Conservation (phyloP, 2,797 vertebrate species). For the Myiothlypis coronata region DNA sequence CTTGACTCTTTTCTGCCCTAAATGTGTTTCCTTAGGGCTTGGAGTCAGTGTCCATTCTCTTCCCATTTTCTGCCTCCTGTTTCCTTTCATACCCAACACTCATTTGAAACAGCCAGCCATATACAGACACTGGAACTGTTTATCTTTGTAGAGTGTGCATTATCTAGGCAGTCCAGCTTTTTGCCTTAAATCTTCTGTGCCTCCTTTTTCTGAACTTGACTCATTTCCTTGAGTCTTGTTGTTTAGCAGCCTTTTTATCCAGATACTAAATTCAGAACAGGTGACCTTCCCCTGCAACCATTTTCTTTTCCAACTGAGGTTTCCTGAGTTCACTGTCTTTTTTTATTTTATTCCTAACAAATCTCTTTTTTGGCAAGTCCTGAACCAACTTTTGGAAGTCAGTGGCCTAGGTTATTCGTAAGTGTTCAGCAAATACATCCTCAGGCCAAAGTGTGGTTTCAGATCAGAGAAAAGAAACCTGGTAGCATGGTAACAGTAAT, state of each 20-base stretch:
- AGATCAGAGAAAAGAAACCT: background rate
- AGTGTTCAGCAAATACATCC: background rate
- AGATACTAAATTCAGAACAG: background rate
- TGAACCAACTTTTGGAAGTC: background rate
- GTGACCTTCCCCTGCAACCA: background rate
- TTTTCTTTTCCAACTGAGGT: background rate
- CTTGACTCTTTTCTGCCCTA: background rate
- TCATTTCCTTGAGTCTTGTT: background rate
- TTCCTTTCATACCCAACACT: conserved; percentile 27
- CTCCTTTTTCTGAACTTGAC: background rate
- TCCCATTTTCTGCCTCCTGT: conserved; percentile 5
- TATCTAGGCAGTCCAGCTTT: conserved; percentile 26
- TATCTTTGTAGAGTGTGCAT: conserved; percentile 37
- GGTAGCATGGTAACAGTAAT: background rate
- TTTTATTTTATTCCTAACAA: background rate
- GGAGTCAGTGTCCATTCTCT: background rate
- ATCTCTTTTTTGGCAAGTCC: background rate
- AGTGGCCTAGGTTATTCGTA: background rate
- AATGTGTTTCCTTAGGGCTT: background rate
- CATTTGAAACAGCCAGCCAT: background rate
- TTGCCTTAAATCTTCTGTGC: background rate
- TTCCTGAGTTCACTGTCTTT: background rate
- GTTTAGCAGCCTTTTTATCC: conserved; percentile 1
- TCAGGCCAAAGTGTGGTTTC: background rate
- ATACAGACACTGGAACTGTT: conserved; percentile 40